Conservation (phyloP, 2,113 vertebrate genomes). For the Pampusana beccarii region DNA sequence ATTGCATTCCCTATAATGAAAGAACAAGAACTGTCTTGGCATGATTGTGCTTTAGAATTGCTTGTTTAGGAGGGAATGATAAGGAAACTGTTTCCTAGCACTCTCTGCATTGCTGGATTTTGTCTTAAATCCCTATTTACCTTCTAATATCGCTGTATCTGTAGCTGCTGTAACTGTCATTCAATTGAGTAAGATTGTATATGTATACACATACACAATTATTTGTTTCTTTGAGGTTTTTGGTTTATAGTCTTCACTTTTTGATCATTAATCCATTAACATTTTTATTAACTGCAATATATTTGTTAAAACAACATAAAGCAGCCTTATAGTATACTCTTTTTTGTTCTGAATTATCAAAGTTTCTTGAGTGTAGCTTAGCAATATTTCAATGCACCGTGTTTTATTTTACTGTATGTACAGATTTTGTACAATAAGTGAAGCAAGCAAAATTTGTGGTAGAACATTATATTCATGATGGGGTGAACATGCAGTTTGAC, state of each 20-base stretch:
- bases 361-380: not conserved
- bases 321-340: not conserved
- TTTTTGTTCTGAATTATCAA: not conserved
- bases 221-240: not conserved
- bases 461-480: not conserved
- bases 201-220: rapidly evolving
- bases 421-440: not conserved
- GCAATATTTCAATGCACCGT: not conserved
- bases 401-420: not conserved
- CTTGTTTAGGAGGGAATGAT: not conserved
- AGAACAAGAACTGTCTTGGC: not conserved
- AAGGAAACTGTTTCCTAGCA: not conserved
- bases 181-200: not conserved
- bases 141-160: not conserved
- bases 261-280: not conserved
- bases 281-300: not conserved
- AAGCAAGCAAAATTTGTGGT: not conserved
- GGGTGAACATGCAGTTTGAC: not conserved
- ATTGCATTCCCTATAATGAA: not conserved
- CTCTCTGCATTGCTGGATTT: not conserved
- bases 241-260: not conserved
- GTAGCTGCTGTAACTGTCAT: not conserved
- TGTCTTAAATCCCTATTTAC: not conserved
- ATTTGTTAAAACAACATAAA: not conserved
- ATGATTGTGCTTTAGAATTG: not conserved